Evolutionary conservation across 2,797 vertebrate species (phyloP), one percentile per base, ranked within the genome.

Genomic region (Chrysolophus pictus): DNA sequence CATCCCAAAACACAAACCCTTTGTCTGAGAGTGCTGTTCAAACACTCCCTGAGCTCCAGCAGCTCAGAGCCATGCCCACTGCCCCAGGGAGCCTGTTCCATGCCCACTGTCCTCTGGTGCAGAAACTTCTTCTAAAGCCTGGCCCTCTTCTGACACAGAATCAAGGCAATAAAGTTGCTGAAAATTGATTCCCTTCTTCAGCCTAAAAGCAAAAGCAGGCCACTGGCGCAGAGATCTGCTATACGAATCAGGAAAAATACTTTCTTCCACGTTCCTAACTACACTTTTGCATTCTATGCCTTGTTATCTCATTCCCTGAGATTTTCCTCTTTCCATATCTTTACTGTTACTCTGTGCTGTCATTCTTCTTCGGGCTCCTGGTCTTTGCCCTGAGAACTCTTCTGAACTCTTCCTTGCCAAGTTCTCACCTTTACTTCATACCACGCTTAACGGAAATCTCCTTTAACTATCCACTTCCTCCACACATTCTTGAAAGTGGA

Each of bases 401-500:
- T 29, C 24, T 60, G 11, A 88, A 86, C 10, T 58, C 17, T 33
- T 72, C 46, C 59, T 60, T 64, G 44, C 28, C 1, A 7, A 79
- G 44, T 42, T 88, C 42, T 82, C 67, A 67, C 35, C 33, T 87
- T 33, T 60, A 37, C 29, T 81, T 72, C 58, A 83, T 22, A 11
- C 64, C 24, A 6, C 37, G 55, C 42, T 75, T 24, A 89, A 72
- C 37, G 63, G 77, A 35, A 41, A 39, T 51, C 72, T 63, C 41
- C 71, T 75, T 42, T 33, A 95, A 65, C 51, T 42, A 49, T 67
- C 80, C 89, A 23, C 85, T 87, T 94, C 81, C 84, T 84, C 67
- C 51, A 90, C 2, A 1, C 5, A 8, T 58, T 87, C 64, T 75
- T 46, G 47, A 84, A 87, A 67, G 70, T 91, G 80, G 79, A 59